Evolutionary conservation across 2,113 vertebrate species (phyloP), one percentile per base, ranked within the genome.

Genomic region (Chamaea fasciata): DNA sequence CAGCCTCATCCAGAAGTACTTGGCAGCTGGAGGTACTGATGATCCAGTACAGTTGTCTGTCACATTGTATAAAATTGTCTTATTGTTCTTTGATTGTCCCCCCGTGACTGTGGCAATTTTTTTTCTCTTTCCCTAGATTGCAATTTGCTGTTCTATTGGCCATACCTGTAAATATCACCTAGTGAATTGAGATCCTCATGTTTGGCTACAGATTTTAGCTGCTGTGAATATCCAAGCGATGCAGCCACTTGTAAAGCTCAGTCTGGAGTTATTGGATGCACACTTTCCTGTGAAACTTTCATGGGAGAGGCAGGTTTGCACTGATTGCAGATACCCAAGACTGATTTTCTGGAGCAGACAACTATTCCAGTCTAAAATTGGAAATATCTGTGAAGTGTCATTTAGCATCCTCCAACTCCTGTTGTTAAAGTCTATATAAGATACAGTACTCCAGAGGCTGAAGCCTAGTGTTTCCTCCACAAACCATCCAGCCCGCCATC

Each of bases 391-490:
- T 64, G 19, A 83, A 64, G 28, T 53, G 31, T 70, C 6, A 17
- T 84, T 82, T 84, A 56, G 12, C 42, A 53, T 7, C 62, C 21
- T 82, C 31, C 49, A 60, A 6, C n/a, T 68, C 13, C 27, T 67
- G 20, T 56, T 64, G 4, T n/a, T 64, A 44, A 21, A 50, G 21
- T 24, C 16, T 49, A 1, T 33, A 1, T n/a, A 47, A n/a, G 37
- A n/a, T 5, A 42, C 17, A 30, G 33, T 24, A 31, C 23, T 49
- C n/a, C 6, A 26, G 37, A 69, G 27, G 13, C 41, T 37, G 62
- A 64, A 77, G 33, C 42, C 64, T n/a, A 7, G 8, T 0, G 0
- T 70, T 74, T 13, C 56, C 18, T 84, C 37, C 37, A 46, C 31
- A 19, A 71, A 37, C 35, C 47, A 39, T 7, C 60, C 60, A 47